phyloP scores from a whole-genome alignment of 2,888 invertebrate species.

The Rhaphigaster nebulosa region DNA sequence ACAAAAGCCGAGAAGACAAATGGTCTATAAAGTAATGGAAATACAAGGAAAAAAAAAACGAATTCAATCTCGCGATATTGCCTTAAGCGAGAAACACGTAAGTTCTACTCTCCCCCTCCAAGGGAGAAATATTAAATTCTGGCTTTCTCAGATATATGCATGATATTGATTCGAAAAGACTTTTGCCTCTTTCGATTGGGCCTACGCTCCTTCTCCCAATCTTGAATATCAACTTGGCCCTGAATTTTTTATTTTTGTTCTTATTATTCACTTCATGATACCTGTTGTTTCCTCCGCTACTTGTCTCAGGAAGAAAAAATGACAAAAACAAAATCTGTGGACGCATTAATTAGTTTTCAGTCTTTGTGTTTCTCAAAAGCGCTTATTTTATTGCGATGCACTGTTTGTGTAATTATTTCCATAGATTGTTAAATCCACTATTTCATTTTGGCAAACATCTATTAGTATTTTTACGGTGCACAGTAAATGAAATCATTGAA shows the following conservation, averaged over 20 bases:
- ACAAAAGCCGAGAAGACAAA: constrained; percentile 52
- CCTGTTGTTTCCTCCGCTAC: background rate
- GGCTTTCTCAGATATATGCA: constrained; percentile 51
- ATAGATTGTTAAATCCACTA: no score
- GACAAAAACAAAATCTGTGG: background rate
- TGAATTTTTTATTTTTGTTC: constrained; percentile 13
- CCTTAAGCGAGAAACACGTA: constrained; percentile 54
- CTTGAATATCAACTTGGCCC: background rate
- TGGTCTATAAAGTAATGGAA: constrained; percentile 50
- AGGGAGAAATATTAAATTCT: constrained; percentile 52
- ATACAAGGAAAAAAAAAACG: background rate
- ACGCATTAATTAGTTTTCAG: background rate
- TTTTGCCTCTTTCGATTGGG: constrained; percentile 32
- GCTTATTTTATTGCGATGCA: no score
- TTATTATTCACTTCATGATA: background rate
- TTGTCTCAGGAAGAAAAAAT: background rate
- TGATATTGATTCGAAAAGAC: constrained; percentile 51
- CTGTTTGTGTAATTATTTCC: no score
- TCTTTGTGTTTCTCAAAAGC: background rate
- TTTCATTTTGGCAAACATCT: no score
- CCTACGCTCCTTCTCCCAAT: background rate
- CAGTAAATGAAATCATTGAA: no score
- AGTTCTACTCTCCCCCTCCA: background rate
- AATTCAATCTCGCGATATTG: constrained; percentile 54
- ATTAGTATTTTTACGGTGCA: no score